phyloP scores from a whole-genome alignment of 2,888 invertebrate species.

The Chloromyia formosa region DNA sequence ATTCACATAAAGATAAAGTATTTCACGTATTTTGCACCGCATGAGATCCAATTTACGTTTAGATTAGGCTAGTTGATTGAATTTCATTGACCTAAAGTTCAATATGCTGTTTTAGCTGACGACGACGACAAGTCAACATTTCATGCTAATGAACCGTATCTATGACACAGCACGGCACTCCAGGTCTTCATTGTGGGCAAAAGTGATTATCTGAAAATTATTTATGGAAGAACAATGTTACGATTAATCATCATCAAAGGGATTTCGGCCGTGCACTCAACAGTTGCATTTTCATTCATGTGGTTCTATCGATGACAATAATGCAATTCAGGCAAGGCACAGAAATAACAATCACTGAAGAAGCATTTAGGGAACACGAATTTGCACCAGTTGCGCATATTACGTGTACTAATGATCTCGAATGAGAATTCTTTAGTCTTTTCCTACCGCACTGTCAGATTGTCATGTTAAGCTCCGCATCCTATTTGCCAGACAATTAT shows the following conservation, averaged over 20 bases:
- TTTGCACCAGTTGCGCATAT: not conserved
- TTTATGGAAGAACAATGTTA: too few species aligned
- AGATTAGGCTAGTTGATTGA: too few species aligned
- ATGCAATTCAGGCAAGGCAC: not conserved
- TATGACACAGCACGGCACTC: too few species aligned
- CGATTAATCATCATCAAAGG: conserved; percentile 34
- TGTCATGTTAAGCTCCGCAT: conserved; percentile 42
- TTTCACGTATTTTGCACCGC: too few species aligned
- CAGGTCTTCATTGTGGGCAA: too few species aligned
- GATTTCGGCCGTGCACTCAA: not conserved
- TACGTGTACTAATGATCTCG: conserved; percentile 19
- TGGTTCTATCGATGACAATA: conserved; percentile 16
- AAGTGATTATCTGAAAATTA: too few species aligned
- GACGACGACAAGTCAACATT: too few species aligned
- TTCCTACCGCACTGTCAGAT: conserved; percentile 35
- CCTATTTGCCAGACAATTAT: conserved; percentile 43
- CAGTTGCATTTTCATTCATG: conserved; percentile 41
- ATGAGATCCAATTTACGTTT: too few species aligned
- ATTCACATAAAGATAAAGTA: too few species aligned
- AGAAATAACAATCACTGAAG: conserved; percentile 18
- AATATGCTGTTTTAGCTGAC: too few species aligned
- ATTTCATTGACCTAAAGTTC: too few species aligned
- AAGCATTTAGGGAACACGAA: not conserved
- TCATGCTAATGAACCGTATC: too few species aligned
- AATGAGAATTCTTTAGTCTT: conserved; percentile 41